Base-by-base conservation (phyloP, 1,140 invertebrate species). In the Procambarus clarkii region DNA sequence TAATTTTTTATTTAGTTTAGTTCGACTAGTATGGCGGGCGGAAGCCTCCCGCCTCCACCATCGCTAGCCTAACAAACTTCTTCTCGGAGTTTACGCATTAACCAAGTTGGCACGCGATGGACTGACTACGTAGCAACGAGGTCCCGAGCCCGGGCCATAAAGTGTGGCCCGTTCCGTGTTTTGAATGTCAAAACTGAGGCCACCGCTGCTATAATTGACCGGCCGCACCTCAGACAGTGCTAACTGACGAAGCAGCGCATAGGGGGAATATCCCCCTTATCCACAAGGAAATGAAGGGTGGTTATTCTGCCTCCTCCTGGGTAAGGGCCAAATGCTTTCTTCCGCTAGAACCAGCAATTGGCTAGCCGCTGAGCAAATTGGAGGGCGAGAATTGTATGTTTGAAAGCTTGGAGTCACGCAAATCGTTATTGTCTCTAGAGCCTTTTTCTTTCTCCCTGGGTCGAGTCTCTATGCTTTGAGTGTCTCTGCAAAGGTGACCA, bases 181-280 rank as follows among this genome's bases (percentile, higher is more conserved):
- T 86, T 86, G 85, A 86, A 86, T 86, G 85, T 86, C 85, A 86
- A 78, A 86, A 86, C 85, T 86, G 85, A 86, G 85, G 45, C 85
- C 54, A 58, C 74, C 76, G 76, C 74, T n/a, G 76, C 71, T 86
- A 78, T 86, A 86, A 86, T 86, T 86, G 85, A 86, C 71, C 74
- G 58, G 48, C 48, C 24, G 71, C n/a, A 13, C 45, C 34, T 9
- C 48, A 86, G 48, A 78, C 48, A 86, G 74, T 86, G 85, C 76
- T 86, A 86, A 34, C 21, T 11, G 15, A 15, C 46, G 48, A 24
- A 54, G 11, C 79, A 2, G 48, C 58, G 46, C 4, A 13, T 3
- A 18, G 11, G 48, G 21, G 21, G 24, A 24, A 24, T 24, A 5
- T 11, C 5, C 5, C 13, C 79, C 79, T n/a, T 81, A 15, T 34